Evolutionary conservation across 2,888 invertebrate species (phyloP).

Genomic region (Tyria jacobaeae): DNA sequence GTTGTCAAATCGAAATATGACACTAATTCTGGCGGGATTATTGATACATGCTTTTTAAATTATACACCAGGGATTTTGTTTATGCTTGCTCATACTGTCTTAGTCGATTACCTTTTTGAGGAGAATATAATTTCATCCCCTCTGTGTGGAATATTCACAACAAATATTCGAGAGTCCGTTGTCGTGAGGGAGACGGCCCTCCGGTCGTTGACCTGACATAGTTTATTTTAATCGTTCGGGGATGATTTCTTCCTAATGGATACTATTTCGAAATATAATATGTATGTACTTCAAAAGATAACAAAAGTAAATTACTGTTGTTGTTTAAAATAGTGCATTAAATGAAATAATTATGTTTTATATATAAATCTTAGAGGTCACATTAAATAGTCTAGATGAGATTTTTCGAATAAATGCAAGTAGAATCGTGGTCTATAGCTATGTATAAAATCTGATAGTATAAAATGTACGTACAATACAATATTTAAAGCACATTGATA

Average conservation of each 20-base stretch:
- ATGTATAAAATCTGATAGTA: no score
- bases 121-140: slow-evolving; percentile 8
- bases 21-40: background rate
- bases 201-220: slow-evolving; percentile 41
- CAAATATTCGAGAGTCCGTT: slow-evolving; percentile 27
- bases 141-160: slow-evolving; percentile 18
- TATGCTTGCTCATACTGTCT: background rate
- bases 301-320: background rate
- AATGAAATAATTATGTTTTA: background rate
- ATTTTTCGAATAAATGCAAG: no score
- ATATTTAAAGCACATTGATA: no score
- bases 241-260: slow-evolving; percentile 9
- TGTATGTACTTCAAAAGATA: slow-evolving; percentile 11
- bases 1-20: background rate
- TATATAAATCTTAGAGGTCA: no score
- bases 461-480: no score
- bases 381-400: no score
- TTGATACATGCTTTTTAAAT: background rate
- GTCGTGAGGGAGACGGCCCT: slow-evolving; percentile 32
- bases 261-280: slow-evolving; percentile 14
- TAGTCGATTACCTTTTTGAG: slow-evolving; percentile 16
- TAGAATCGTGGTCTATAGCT: no score
- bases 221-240: slow-evolving; percentile 24
- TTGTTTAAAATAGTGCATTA: background rate
- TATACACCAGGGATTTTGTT: background rate